Evolutionary conservation across 92 coral and sea anemone species (phyloP).

Genomic region (Porites divaricata): DNA sequence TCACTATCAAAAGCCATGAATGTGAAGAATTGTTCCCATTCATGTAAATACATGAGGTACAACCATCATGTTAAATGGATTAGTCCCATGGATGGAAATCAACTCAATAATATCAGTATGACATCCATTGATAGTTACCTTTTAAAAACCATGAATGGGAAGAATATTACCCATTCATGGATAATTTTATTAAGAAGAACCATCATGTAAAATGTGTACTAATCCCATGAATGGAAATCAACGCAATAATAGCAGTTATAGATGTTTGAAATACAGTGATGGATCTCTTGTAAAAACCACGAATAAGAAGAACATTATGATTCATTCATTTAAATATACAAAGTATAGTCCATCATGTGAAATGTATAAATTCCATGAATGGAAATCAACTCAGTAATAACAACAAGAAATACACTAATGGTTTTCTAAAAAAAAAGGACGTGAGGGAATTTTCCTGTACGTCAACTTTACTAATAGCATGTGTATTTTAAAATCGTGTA

Average conservation of each 20-base stretch:
- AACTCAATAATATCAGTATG: conserved; percentile 7
- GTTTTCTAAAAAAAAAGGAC: too few species aligned
- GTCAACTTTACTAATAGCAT: too few species aligned
- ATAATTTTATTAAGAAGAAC: not conserved
- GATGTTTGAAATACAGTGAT: not conserved
- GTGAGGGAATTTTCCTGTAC: too few species aligned
- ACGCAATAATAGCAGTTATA: not conserved
- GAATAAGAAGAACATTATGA: not conserved
- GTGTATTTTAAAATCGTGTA: too few species aligned
- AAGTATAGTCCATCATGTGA: not conserved
- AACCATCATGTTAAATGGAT: not conserved
- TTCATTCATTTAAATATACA: not conserved
- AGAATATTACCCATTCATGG: not conserved
- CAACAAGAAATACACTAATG: too few species aligned
- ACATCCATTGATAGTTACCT: not conserved
- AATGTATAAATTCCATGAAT: conserved; percentile 3
- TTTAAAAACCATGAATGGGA: conserved; percentile 13
- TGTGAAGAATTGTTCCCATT: not conserved
- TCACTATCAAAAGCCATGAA: not conserved
- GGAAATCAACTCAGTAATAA: not conserved
- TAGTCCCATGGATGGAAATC: conserved; percentile 10
- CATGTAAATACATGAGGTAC: not conserved
- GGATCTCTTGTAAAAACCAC: not conserved
- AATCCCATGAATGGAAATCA: conserved; percentile 27
- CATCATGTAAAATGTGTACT: not conserved